A percentile compares a stretch with the other conserved stretches of the same genome.
Evolutionary conservation across 2,888 invertebrate species (phyloP).

Genomic region (Epinotia demarniana): DNA sequence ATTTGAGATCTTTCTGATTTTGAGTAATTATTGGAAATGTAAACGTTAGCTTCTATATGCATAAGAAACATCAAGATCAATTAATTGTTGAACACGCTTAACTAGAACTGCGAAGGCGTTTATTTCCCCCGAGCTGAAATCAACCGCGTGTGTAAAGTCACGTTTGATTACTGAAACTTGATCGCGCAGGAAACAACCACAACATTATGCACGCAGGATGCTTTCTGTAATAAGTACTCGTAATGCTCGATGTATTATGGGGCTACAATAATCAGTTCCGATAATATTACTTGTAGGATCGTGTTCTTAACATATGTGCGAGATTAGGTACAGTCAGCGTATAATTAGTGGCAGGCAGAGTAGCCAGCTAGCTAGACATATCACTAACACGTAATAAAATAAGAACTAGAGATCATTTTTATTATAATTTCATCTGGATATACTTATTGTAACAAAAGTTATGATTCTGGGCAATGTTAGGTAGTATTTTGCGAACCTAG

Average conservation of each 20-base stretch:
- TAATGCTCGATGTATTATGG: constrained; percentile 11
- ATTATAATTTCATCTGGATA: too few relatives aligned
- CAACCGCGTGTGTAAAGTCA: constrained; percentile 36
- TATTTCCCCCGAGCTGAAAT: constrained; percentile 23
- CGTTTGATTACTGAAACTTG: constrained; percentile 38
- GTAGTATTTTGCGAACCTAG: too few relatives aligned
- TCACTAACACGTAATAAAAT: too few relatives aligned
- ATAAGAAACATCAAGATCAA: not conserved
- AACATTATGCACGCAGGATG: constrained; percentile 23
- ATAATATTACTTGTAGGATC: not conserved
- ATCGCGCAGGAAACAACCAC: constrained; percentile 26
- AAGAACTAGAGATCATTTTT: too few relatives aligned
- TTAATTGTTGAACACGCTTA: not conserved
- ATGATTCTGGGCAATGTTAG: too few relatives aligned
- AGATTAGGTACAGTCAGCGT: too few relatives aligned
- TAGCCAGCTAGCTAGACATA: too few relatives aligned
- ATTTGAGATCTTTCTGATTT: too few relatives aligned
- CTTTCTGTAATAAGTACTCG: constrained; percentile 13
- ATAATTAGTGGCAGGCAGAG: too few relatives aligned
- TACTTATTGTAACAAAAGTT: too few relatives aligned
- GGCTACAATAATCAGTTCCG: not conserved
- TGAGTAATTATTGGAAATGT: too few relatives aligned
- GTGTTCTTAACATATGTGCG: not conserved
- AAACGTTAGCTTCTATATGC: not conserved
- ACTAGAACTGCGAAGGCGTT: constrained; percentile 11